phyloP scores from a whole-genome alignment of 2,888 invertebrate species.

The Trissoscelio sp. region DNA sequence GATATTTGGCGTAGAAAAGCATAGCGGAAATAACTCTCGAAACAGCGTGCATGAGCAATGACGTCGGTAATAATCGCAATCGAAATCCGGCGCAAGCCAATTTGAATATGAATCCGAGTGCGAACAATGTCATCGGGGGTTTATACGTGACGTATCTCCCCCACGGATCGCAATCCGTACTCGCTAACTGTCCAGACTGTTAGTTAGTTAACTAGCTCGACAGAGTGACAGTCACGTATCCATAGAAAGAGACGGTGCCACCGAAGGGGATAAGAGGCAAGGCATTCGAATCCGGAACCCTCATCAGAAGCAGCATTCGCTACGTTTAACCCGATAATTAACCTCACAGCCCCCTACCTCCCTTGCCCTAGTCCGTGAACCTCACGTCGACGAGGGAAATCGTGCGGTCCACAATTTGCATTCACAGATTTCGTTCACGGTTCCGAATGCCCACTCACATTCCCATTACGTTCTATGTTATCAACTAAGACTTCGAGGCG shows the following conservation, averaged over 20 bases:
- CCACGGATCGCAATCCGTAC: slow-evolving; percentile 81
- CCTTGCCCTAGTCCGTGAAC: slow-evolving; percentile 67
- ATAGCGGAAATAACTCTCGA: slow-evolving; percentile 71
- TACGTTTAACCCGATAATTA: slow-evolving; percentile 83
- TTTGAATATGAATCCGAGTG: slow-evolving; percentile 83
- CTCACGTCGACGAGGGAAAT: slow-evolving; percentile 79
- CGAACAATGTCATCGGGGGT: slow-evolving; percentile 82
- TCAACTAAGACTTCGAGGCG: slow-evolving; percentile 22
- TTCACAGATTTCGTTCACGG: slow-evolving; percentile 78
- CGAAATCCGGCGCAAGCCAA: slow-evolving; percentile 79
- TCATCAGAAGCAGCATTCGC: slow-evolving; percentile 83
- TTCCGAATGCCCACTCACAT: slow-evolving; percentile 66
- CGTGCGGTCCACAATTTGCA: slow-evolving; percentile 81
- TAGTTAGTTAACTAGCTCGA: slow-evolving; percentile 83
- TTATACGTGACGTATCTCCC: slow-evolving; percentile 83
- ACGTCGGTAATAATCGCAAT: slow-evolving; percentile 82
- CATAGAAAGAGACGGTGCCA: slow-evolving; percentile 61
- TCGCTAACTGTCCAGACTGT: slow-evolving; percentile 80
- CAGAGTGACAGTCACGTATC: slow-evolving; percentile 82
- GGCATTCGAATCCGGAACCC: slow-evolving; percentile 83
- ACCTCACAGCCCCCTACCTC: slow-evolving; percentile 77
- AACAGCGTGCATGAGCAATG: slow-evolving; percentile 76
- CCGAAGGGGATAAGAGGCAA: slow-evolving; percentile 70
- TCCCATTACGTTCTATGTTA: slow-evolving; percentile 33
- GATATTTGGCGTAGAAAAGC: slow-evolving; percentile 58